Base-by-base conservation (phyloP, 2,888 invertebrate genomes). In the Leptinotarsa haldemani region DNA sequence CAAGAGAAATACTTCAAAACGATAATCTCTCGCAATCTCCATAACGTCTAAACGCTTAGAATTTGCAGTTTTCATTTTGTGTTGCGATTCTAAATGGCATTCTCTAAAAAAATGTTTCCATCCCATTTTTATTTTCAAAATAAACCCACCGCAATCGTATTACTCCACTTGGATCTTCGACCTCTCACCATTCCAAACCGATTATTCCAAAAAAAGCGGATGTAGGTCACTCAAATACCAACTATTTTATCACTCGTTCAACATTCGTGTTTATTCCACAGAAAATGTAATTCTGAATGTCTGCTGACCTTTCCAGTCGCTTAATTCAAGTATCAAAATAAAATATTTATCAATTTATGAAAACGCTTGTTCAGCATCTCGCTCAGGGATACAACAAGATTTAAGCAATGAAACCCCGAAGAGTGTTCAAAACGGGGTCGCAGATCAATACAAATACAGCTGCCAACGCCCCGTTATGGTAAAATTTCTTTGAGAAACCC, bases 391-490 rank as follows among this genome's bases (percentile, higher is more conserved):
- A 53, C 30, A 52, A 53, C 30, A 52, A 68, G 52, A 61, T 53
- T 53, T 30, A 13, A 46, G 68, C 58, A 46, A 69, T 52, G 71
- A 77, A 75, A 77, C 73, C 67, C 70, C 73, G 68, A 79, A 80
- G 80, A 80, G 80, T 78, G 80, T 78, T 80, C 80, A 79, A 80
- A 82, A 81, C 80, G 79, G 79, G 82, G 82, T 82, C 82, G 80
- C 77, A 74, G 81, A 82, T 82, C 82, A 81, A 82, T 82, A 82
- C 76, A 74, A 80, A 79, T 79, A 67, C 70, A 65, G 75, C 78
- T 79, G 81, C 80, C 82, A 81, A 80, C 80, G 81, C 81, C 79
- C 80, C 79, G 81, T 80, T 78, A 56, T 46, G 47, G 58, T 47
- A 22, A 68, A 58, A 68, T 56, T 16, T n/a, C 56, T 56, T 40